Conservation (phyloP, 2,797 vertebrate species). For the Dipus sagitta region DNA sequence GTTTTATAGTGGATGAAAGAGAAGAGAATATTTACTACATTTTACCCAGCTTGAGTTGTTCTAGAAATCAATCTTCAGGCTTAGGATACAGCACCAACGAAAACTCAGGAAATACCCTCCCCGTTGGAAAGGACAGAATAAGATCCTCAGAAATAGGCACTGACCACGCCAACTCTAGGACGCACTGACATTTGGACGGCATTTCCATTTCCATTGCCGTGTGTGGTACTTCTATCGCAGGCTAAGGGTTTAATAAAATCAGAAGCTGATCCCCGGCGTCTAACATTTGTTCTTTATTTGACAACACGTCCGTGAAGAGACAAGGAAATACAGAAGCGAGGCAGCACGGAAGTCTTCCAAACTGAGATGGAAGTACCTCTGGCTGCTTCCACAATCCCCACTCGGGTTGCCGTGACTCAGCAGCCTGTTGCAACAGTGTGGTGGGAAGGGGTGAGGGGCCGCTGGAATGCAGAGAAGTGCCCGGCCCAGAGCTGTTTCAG, state of each 20-base stretch:
- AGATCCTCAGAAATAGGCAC: background rate
- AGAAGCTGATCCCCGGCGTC: background rate
- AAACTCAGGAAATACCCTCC: background rate
- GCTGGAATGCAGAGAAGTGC: conserved; percentile 26
- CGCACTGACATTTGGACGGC: background rate
- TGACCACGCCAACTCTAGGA: background rate
- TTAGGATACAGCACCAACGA: background rate
- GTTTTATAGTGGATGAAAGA: conserved; percentile 30
- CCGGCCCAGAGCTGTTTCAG: conserved; percentile 8
- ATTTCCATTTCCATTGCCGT: background rate
- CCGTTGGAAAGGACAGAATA: background rate
- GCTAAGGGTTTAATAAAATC: conserved; percentile 40
- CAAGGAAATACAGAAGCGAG: conserved; percentile 15
- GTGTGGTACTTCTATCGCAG: background rate
- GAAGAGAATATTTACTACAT: background rate
- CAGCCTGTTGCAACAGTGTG: conserved; percentile 39
- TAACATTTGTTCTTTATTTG: conserved; percentile 68
- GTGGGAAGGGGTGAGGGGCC: conserved; percentile 31
- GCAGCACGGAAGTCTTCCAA: conserved; percentile 44
- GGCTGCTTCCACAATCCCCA: conserved; percentile 62
- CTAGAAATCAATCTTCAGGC: conserved; percentile 36
- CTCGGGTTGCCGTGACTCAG: conserved; percentile 43
- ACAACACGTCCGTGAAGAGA: conserved; percentile 28
- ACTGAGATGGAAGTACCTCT: background rate
- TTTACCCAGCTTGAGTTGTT: background rate